Evolutionary conservation across 2,888 invertebrate genomes (phyloP).

Genomic region (Habroteleia sp.): DNA sequence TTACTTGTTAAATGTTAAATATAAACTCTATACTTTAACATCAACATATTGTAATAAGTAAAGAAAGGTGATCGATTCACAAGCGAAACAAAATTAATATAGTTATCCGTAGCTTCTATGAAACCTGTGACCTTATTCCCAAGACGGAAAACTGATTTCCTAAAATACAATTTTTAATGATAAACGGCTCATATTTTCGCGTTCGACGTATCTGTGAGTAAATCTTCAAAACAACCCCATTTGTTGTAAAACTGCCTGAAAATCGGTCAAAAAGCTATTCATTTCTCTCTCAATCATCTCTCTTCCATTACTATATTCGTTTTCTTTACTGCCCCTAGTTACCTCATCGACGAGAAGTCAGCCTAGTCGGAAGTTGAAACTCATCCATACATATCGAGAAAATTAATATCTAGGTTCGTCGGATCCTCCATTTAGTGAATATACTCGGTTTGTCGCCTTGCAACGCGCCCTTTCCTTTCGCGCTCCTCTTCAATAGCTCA

Average conservation of each 20-base stretch:
- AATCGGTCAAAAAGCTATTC: too few relatives aligned
- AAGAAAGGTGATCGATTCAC: too few relatives aligned
- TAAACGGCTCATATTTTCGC: conserved; percentile 33
- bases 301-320: conserved; percentile 24
- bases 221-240: conserved; percentile 23
- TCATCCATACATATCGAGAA: conserved; percentile 80
- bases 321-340: conserved; percentile 29
- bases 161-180: conserved; percentile 15
- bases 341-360: conserved; percentile 61
- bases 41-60: too few relatives aligned
- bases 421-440: conserved; percentile 74
- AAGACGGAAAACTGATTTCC: conserved; percentile 28
- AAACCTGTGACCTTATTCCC: conserved; percentile 14
- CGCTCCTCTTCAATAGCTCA: conserved; percentile 52
- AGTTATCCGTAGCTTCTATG: conserved; percentile 15
- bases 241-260: conserved; percentile 5
- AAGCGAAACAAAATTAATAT: conserved; percentile 18
- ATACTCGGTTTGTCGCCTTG: conserved; percentile 70
- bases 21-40: too few relatives aligned
- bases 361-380: conserved; percentile 72
- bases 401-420: conserved; percentile 78
- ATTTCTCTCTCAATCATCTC: conserved; percentile 10
- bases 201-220: conserved; percentile 16
- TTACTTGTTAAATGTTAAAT: too few relatives aligned
- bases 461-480: conserved; percentile 52